Percentiles rank a stretch among this genome's conserved stretches.
Evolutionary conservation across 2,797 vertebrate species (phyloP).

Genomic region (Danio albolineatus): DNA sequence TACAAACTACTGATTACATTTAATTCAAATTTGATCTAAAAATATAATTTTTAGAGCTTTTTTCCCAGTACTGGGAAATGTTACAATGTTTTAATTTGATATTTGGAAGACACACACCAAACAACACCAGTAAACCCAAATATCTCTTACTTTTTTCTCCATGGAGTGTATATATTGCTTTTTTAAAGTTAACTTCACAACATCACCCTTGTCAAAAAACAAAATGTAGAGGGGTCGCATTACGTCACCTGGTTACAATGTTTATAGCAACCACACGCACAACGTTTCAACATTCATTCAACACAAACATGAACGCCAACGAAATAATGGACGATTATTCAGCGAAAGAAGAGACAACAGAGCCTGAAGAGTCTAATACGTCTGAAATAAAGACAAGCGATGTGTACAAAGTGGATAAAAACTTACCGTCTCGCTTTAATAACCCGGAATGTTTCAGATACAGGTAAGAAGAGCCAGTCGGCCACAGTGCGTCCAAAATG

Average conservation of each 20-base stretch:
- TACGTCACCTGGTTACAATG: slow-evolving; percentile 64
- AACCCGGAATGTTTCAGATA: slow-evolving; percentile 68
- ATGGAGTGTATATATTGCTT: not conserved
- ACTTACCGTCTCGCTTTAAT: slow-evolving; percentile 68
- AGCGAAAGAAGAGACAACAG: not conserved
- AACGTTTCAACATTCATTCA: no score
- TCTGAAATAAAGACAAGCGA: slow-evolving; percentile 56
- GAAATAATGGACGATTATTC: slow-evolving; percentile 38
- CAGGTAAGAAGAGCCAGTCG: slow-evolving; percentile 55
- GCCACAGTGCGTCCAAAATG: not conserved
- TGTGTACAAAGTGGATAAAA: slow-evolving; percentile 65
- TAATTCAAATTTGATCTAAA: no score
- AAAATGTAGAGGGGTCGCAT: not conserved
- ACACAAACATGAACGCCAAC: not conserved
- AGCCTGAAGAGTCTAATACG: not conserved
- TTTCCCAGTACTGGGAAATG: no score
- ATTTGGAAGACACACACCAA: no score
- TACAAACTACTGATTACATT: no score
- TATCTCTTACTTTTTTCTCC: no score
- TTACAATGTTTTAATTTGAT: no score
- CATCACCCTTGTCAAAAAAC: not conserved
- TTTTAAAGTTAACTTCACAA: not conserved
- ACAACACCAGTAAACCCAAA: no score
- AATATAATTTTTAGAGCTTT: no score
- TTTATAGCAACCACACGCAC: slow-evolving; percentile 57